These are phyloP conservation scores for Strigops habroptila DNA, from an alignment of 2,113 vertebrate genomes.

Conservation along the genomic window DNA sequence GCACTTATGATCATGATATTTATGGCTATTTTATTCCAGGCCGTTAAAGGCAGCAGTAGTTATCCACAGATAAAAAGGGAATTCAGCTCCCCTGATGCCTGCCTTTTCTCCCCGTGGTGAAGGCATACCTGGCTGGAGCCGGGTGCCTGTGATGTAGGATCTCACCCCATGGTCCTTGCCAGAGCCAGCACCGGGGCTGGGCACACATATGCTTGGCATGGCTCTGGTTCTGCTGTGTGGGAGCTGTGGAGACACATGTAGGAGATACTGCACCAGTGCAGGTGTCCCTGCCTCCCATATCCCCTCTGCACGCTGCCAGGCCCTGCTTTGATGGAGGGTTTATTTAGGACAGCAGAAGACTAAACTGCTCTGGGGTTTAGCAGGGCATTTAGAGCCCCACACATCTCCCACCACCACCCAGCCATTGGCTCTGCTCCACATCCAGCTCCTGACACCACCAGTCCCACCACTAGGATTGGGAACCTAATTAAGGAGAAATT, in stretches of 20 bases:
- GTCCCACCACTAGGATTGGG: background rate
- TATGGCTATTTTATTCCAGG: constrained; percentile 66
- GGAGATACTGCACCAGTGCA: background rate
- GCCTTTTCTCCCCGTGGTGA: background rate
- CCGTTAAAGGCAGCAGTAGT: constrained; percentile 59
- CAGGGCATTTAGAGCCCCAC: background rate
- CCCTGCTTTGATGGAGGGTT: background rate
- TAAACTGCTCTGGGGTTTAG: background rate
- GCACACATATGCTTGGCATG: fast-evolving
- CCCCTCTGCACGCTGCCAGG: background rate
- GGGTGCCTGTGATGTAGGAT: background rate
- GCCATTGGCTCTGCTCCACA: background rate
- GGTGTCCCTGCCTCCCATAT: background rate
- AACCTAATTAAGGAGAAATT: constrained; percentile 57
- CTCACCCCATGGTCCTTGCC: background rate
- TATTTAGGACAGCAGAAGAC: background rate
- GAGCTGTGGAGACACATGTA: background rate
- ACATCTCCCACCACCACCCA: background rate
- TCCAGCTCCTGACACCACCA: background rate
- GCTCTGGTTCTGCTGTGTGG: background rate
- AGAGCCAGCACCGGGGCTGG: fast-evolving
- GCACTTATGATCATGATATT: constrained; percentile 60
- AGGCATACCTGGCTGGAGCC: background rate
- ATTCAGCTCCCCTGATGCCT: background rate
- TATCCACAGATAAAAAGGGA: constrained; percentile 58